These are phyloP conservation scores for Apamea anceps DNA, from an alignment of 2,888 invertebrate genomes.

Conservation along the genomic window DNA sequence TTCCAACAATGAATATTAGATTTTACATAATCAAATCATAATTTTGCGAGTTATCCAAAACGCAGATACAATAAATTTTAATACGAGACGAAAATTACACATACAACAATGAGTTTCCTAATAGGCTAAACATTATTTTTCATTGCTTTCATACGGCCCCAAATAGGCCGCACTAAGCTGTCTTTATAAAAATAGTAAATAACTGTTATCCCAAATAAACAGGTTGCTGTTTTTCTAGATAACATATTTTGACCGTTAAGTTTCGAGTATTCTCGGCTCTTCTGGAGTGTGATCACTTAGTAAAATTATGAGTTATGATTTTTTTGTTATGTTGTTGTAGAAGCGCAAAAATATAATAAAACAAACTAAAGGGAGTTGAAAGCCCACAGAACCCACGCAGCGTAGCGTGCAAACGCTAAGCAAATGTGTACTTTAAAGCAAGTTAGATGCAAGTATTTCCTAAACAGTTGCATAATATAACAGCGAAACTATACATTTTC, in stretches of 20 bases:
- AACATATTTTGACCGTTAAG: slow-evolving; percentile 34
- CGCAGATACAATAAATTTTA: slow-evolving; percentile 26
- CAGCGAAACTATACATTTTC: slow-evolving; percentile 35
- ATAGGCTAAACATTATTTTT: slow-evolving; percentile 55
- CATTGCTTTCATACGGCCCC: slow-evolving; percentile 25
- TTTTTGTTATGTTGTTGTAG: slow-evolving; percentile 1
- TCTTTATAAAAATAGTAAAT: slow-evolving; percentile 48
- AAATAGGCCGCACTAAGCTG: slow-evolving; percentile 37
- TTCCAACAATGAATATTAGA: neutral
- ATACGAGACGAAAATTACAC: slow-evolving; percentile 28
- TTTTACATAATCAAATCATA: neutral
- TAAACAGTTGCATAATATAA: slow-evolving; percentile 28
- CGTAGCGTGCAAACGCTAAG: slow-evolving; percentile 7
- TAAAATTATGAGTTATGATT: slow-evolving; percentile 19
- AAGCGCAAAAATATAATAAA: slow-evolving; percentile 9
- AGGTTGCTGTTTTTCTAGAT: slow-evolving; percentile 51
- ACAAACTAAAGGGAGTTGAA: slow-evolving; percentile 12
- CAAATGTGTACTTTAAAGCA: slow-evolving; percentile 29
- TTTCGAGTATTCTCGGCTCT: slow-evolving; percentile 11
- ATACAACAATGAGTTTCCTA: slow-evolving; percentile 39
- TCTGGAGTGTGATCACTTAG: slow-evolving; percentile 11
- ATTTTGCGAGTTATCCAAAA: slow-evolving; percentile 1
- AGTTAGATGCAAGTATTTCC: slow-evolving; percentile 23
- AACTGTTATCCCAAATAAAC: slow-evolving; percentile 48
- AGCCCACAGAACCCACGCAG: slow-evolving; percentile 3